Percentiles rank a stretch among this genome's conserved stretches.
Conservation (phyloP, 1,140 invertebrate species). For the Drosophila albomicans region DNA sequence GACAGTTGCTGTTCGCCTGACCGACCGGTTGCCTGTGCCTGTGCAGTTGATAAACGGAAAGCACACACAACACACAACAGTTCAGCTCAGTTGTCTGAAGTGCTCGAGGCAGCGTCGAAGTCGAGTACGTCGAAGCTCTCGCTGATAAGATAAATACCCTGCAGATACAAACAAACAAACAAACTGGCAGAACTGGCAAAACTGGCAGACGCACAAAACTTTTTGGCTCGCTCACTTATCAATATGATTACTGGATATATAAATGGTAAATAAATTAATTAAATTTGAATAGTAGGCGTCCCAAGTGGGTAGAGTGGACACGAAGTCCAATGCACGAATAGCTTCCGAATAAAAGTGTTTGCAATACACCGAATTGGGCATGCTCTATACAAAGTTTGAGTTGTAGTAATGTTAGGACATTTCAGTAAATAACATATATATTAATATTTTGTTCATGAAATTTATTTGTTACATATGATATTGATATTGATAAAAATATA, state of each 20-base stretch:
- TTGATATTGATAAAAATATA: too few species aligned
- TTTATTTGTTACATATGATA: too few species aligned
- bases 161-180: conserved; percentile 29
- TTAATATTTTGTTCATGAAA: too few species aligned
- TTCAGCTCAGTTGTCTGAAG: conserved; percentile 26
- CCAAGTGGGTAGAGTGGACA: conserved; percentile 34
- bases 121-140: conserved; percentile 34
- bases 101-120: conserved; percentile 32
- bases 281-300: conserved; percentile 71
- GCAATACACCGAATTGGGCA: conserved; percentile 6
- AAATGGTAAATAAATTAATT: conserved; percentile 76
- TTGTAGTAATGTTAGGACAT: too few species aligned
- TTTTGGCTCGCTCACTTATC: conserved; percentile 57
- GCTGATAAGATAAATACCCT: conserved; percentile 51
- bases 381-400: neutral
- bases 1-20: conserved; percentile 48
- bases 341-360: neutral
- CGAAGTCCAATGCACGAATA: conserved; percentile 11
- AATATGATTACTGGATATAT: conserved; percentile 72
- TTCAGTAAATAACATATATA: too few species aligned
- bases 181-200: neutral
- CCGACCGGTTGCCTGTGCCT: conserved; percentile 45
- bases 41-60: conserved; percentile 47
- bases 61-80: conserved; percentile 31
- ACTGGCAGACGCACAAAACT: conserved; percentile 21